Evolutionary conservation across 1,140 invertebrate genomes (phyloP), one percentile per base, ranked within the genome.

Genomic region (Rhagoletis zephyria): DNA sequence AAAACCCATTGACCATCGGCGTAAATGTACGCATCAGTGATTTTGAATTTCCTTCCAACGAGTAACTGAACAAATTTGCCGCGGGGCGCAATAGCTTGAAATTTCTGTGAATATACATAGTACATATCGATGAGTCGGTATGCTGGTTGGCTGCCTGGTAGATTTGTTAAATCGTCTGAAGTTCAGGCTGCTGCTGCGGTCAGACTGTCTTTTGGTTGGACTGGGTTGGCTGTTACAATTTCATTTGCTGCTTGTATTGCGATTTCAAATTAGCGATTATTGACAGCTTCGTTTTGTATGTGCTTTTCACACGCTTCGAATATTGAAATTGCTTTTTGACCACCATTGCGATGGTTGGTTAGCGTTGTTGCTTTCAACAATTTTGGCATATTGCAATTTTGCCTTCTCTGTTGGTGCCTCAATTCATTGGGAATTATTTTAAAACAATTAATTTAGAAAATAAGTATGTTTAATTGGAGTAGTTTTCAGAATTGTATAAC

Each of bases 251-350:
- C 4, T 7, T 16, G 48, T 19, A 51, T 30, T 6, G 14, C 48
- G 6, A n/a, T 77, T 74, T 5, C 16, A 56, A 19, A 81, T 81
- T 81, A 56, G 16, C n/a, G 19, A 10, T 81, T 81, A 81, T 59
- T 9, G n/a, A 16, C 48, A 4, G 5, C 19, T 56, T 81, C n/a
- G 74, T 48, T 81, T 51, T 81, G 42, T n/a, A 81, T 59, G 45
- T 1, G 48, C 42, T 16, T 45, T 81, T 81, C 74, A 81, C 14
- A 56, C 16, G 48, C 74, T 19, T 51, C 9, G 48, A 7, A 56
- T 81, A 56, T 19, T 56, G 74, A 81, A 56, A 81, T 81, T 81
- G 74, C 6, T 56, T 81, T 81, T 81, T 56, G 74, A 81, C 67
- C 42, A 74, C 42, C 1, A 74, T 5, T 74, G 67, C 14, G 67